Conservation (phyloP, 2,113 vertebrate genomes). For the Pavo muticus region DNA sequence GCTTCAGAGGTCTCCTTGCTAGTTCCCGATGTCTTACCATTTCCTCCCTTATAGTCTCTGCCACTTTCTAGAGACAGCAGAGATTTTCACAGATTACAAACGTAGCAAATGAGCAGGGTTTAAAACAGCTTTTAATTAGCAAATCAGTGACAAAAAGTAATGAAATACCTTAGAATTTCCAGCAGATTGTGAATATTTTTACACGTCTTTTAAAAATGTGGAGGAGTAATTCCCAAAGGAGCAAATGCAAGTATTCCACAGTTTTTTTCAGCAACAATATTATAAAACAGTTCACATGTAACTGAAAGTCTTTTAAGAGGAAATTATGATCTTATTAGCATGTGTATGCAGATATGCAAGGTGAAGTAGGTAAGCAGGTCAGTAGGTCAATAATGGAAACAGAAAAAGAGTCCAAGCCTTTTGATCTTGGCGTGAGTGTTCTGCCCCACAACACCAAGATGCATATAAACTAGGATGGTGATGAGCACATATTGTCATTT, state of each 20-base stretch:
- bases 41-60: background rate
- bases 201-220: background rate
- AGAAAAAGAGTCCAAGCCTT: background rate
- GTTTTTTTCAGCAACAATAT: background rate
- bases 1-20: background rate
- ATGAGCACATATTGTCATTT: background rate
- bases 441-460: background rate
- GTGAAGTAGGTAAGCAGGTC: background rate
- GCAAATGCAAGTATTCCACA: background rate
- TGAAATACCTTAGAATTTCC: slow-evolving; percentile 15
- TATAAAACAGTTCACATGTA: slow-evolving; percentile 3
- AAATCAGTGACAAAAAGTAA: slow-evolving; percentile 27
- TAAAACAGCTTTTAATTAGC: background rate
- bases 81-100: slow-evolving; percentile 14
- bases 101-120: background rate
- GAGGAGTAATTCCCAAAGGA: slow-evolving; percentile 1
- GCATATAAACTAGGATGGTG: background rate
- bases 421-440: background rate
- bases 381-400: background rate
- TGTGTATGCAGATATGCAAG: accelerated
- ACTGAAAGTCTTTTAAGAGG: background rate
- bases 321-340: background rate
- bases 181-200: background rate
- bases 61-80: slow-evolving; percentile 1
- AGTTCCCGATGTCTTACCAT: background rate